Conservation (phyloP, 2,888 invertebrate genomes). For the Papilio elwesi region DNA sequence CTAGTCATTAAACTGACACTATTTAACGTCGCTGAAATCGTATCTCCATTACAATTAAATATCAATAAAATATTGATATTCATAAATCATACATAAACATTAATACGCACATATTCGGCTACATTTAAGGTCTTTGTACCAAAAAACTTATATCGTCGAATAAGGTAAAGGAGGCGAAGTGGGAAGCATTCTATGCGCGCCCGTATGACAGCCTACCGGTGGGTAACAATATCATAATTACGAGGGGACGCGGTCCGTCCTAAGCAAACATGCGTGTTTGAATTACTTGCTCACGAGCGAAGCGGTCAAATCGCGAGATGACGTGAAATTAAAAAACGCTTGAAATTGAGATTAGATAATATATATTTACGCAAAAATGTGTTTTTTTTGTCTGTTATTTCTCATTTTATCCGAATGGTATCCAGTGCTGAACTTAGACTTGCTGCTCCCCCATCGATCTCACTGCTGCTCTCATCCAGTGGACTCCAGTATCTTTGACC, state of each 20-base stretch:
- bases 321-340: no score
- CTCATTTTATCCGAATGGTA: no score
- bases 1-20: no score
- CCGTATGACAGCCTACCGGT: conserved; percentile 41
- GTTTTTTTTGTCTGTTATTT: no score
- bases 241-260: conserved; percentile 45
- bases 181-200: conserved; percentile 39
- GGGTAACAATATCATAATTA: conserved; percentile 57
- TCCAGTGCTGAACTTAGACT: no score
- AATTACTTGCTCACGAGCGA: conserved; percentile 36
- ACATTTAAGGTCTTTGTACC: conserved; percentile 37
- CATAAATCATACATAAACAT: conserved; percentile 13
- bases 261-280: conserved; percentile 49
- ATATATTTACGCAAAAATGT: no score
- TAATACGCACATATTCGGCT: conserved; percentile 29
- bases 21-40: background rate
- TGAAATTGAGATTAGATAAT: no score
- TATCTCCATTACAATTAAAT: background rate
- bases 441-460: no score
- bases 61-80: background rate
- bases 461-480: no score
- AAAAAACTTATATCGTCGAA: conserved; percentile 36
- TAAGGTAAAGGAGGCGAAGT: conserved; percentile 37
- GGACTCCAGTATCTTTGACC: no score
- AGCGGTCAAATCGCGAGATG: conserved; percentile 35